Evolutionary conservation across 2,888 invertebrate species (phyloP), one percentile per base, ranked within the genome.

Genomic region (Odontothrips loti): DNA sequence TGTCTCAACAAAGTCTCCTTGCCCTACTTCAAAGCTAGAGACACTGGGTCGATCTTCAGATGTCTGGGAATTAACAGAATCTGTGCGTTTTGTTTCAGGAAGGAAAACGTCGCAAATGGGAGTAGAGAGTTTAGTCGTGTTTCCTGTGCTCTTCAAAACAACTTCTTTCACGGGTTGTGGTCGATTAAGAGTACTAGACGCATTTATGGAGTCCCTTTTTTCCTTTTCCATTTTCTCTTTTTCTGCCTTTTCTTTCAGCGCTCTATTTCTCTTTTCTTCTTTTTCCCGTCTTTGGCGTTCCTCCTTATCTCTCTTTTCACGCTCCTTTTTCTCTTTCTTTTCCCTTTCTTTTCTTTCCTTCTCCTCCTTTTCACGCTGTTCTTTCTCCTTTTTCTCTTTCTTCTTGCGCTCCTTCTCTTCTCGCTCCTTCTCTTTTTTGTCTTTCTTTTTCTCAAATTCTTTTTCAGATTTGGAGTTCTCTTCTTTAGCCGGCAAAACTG

Each of bases 371-470:
- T 48, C 43, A 29, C 51, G 34, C 58, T 34, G 29, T 51, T 58
- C 27, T 20, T 9, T 80, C 78, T 80, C 68, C 51, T 43, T 34
- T 34, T 68, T 75, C 75, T 80, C 29, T 68, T 47, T 20, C 51
- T 80, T 20, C 47, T 58, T 47, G 20, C 51, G 47, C n/a, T 68
- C 20, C 29, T 79, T 80, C 58, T 80, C 47, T 23, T 58, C 68
- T 79, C 79, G 15, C 34, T 48, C 27, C 79, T 15, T 80, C 79
- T 82, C 58, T 47, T 68, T 48, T 78, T 81, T 29, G 23, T 78
- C 47, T 80, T 80, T 29, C 63, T 63, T 80, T 29, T 80, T 82
- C 20, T 80, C 80, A 51, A 81, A 80, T 79, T 82, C 81, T 29
- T 82, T 81, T 27, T 58, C 63, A 63, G 2, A 58, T 17, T 79